These are phyloP conservation scores for Drosophila subobscura DNA, from an alignment of 1,140 invertebrate genomes.

Conservation along the genomic window DNA sequence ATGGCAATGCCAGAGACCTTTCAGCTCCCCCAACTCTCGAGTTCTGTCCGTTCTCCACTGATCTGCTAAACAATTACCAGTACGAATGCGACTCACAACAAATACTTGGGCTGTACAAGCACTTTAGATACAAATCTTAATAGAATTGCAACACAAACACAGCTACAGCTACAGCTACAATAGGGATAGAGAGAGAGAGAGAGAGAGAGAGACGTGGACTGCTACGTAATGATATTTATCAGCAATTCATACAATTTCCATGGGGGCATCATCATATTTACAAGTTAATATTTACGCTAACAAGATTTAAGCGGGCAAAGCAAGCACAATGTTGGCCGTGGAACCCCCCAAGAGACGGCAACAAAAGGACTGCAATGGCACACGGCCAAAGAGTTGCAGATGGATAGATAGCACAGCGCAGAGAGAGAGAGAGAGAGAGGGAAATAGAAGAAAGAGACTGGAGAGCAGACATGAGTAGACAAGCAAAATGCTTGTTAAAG, in stretches of 20 bases:
- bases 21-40: slow-evolving; percentile 3
- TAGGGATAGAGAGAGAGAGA: slow-evolving; percentile 2
- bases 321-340: slow-evolving; percentile 47
- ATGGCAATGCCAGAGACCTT: slow-evolving; percentile 40
- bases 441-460: slow-evolving; percentile 2
- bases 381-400: slow-evolving; percentile 12
- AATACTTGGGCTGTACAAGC: slow-evolving; percentile 67
- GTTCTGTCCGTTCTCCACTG: slow-evolving; percentile 48
- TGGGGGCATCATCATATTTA: slow-evolving; percentile 83
- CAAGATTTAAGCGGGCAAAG: slow-evolving; percentile 62
- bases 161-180: slow-evolving; percentile 15
- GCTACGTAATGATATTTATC: slow-evolving; percentile 79
- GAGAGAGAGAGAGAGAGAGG: too few relatives aligned
- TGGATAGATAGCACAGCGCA: too few relatives aligned
- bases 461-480: slow-evolving; percentile 68
- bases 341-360: slow-evolving; percentile 24
- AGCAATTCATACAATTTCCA: slow-evolving; percentile 81
- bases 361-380: slow-evolving; percentile 66
- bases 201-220: slow-evolving; percentile 10
- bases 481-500: slow-evolving; percentile 81
- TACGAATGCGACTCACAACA: slow-evolving; percentile 52
- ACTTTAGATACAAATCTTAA: slow-evolving; percentile 79
- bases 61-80: slow-evolving; percentile 79
- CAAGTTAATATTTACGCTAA: slow-evolving; percentile 83
- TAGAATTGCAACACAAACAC: slow-evolving; percentile 75